phyloP scores from a whole-genome alignment of 2,113 vertebrate genomes.

The Leptodactylus fuscus region DNA sequence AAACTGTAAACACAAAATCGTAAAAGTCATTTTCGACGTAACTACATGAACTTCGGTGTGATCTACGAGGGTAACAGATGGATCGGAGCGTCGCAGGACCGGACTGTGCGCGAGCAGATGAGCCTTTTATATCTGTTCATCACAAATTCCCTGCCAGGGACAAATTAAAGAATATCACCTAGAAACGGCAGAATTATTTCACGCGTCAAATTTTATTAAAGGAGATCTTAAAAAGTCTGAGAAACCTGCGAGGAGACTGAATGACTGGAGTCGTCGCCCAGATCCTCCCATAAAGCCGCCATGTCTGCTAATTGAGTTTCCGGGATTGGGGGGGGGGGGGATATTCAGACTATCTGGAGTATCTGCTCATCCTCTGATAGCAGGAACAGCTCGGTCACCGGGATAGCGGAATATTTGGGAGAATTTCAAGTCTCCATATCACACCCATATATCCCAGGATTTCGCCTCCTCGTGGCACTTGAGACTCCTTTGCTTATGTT shows the following conservation, averaged over 20 bases:
- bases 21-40: not conserved
- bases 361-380: not conserved
- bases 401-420: no score
- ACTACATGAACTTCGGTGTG: not conserved
- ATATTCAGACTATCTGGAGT: not conserved
- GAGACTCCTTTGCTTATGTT: no score
- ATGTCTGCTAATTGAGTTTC: not conserved
- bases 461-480: no score
- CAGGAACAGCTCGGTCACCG: not conserved
- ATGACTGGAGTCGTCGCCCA: not conserved
- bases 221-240: not conserved
- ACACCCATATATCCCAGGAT: no score
- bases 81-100: not conserved
- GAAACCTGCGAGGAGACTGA: not conserved
- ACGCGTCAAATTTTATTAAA: not conserved
- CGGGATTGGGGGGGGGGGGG: not conserved
- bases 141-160: not conserved
- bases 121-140: not conserved
- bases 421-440: no score
- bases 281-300: not conserved
- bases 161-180: not conserved
- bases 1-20: not conserved
- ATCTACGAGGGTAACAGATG: not conserved
- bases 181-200: not conserved
- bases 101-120: not conserved